Evolutionary conservation across 2,888 invertebrate genomes (phyloP).

Genomic region (Megamerina dolium): DNA sequence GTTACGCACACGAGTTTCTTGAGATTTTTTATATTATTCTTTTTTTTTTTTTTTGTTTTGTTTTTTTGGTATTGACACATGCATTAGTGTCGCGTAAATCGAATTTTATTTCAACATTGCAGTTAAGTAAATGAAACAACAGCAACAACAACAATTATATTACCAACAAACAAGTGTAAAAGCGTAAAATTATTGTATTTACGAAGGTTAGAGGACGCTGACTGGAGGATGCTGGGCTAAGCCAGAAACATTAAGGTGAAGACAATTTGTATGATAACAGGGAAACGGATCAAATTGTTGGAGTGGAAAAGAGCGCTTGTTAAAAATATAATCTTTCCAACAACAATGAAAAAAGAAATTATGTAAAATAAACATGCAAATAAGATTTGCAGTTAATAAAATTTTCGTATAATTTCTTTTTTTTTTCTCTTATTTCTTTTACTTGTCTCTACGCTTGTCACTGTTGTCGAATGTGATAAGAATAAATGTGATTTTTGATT

Average conservation of each 20-base stretch:
- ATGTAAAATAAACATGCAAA: slow-evolving; percentile 47
- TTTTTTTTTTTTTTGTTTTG: neutral
- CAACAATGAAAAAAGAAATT: slow-evolving; percentile 24
- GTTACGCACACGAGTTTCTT: too few relatives aligned
- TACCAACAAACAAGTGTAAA: slow-evolving; percentile 20
- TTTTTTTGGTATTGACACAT: slow-evolving; percentile 25
- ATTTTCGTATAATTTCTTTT: slow-evolving; percentile 28
- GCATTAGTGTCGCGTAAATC: slow-evolving; percentile 28
- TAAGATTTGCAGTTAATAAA: slow-evolving; percentile 48
- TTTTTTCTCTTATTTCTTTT: too few relatives aligned
- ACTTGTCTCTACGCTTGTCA: too few relatives aligned
- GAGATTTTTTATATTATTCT: slow-evolving; percentile 6
- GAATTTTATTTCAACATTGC: slow-evolving; percentile 17
- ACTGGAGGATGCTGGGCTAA: neutral
- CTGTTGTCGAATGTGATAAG: neutral
- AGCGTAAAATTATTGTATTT: slow-evolving; percentile 9
- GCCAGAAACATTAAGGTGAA: neutral
- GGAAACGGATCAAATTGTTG: neutral
- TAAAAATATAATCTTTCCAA: neutral
- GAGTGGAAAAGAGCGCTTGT: neutral
- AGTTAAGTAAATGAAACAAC: too few relatives aligned
- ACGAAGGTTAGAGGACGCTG: neutral
- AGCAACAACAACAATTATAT: too few relatives aligned
- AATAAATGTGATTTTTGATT: neutral
- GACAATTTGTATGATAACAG: neutral